Percentiles rank a stretch among this genome's conserved stretches.
These are phyloP conservation scores for Drosophila grimshawi DNA, from an alignment of 1,140 invertebrate genomes.

Conservation along the genomic window DNA sequence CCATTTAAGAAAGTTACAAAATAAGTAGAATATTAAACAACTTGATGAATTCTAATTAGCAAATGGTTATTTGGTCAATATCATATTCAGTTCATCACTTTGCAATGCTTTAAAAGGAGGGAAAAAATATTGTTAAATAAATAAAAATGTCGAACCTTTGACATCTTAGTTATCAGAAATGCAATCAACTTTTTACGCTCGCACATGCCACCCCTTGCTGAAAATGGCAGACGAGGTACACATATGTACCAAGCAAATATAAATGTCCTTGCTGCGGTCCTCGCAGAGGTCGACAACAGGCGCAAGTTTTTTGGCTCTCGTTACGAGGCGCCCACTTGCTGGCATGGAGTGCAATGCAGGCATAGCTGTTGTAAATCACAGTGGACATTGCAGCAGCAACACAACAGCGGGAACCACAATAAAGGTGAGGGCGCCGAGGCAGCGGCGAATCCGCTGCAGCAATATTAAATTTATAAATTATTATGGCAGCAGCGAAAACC, in stretches of 20 bases:
- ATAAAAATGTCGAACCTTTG: conserved; percentile 1
- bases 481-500: conserved; percentile 14
- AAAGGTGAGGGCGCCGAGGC: background rate
- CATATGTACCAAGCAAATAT: conserved; percentile 48
- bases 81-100: too few relatives aligned
- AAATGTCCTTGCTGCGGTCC: conserved; percentile 79
- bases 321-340: conserved; percentile 25
- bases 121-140: background rate
- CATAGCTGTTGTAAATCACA: conserved; percentile 52
- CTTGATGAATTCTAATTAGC: too few relatives aligned
- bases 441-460: conserved; percentile 13
- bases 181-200: conserved; percentile 8
- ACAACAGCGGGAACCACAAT: conserved; percentile 10
- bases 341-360: conserved; percentile 65
- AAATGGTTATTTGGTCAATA: background rate
- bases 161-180: conserved; percentile 7
- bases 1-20: background rate
- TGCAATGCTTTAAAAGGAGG: too few relatives aligned
- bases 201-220: conserved; percentile 1
- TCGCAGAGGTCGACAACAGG: conserved; percentile 49
- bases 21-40: background rate
- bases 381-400: conserved; percentile 34
- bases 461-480: conserved; percentile 75
- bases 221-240: conserved; percentile 11
- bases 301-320: conserved; percentile 65